Conservation (phyloP, 2,888 invertebrate species). For the Hetaerina titia region DNA sequence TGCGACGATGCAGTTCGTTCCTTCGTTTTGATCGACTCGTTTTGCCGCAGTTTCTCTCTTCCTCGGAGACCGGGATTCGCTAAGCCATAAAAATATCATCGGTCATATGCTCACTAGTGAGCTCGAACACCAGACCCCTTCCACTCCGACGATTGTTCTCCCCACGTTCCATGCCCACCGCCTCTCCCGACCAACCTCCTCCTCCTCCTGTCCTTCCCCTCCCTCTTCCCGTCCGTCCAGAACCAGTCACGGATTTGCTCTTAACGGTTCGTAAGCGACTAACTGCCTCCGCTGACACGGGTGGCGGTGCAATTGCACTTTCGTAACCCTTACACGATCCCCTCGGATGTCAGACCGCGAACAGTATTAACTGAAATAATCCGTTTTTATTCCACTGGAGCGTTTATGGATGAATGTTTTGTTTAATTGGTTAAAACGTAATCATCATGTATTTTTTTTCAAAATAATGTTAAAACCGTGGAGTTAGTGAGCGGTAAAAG, state of each 20-base stretch:
- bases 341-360: no score
- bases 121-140: neutral
- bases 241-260: constrained; percentile 9
- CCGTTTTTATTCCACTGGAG: no score
- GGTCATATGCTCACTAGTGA: neutral
- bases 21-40: neutral
- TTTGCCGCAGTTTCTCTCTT: neutral
- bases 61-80: constrained; percentile 2
- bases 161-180: neutral
- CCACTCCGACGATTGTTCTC: neutral
- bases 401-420: no score
- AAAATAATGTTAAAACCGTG: no score
- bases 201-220: neutral
- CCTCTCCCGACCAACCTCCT: neutral
- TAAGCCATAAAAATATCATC: constrained; percentile 2
- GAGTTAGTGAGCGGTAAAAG: no score
- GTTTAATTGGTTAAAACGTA: no score
- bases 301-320: neutral
- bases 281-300: neutral
- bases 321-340: neutral
- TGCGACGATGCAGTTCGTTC: neutral
- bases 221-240: neutral
- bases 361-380: no score
- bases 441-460: no score
- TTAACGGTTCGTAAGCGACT: constrained; percentile 1